Percentiles rank a stretch among this genome's conserved stretches.
Evolutionary conservation across 1,140 invertebrate species (phyloP).

Genomic region (Polyergus mexicanus): DNA sequence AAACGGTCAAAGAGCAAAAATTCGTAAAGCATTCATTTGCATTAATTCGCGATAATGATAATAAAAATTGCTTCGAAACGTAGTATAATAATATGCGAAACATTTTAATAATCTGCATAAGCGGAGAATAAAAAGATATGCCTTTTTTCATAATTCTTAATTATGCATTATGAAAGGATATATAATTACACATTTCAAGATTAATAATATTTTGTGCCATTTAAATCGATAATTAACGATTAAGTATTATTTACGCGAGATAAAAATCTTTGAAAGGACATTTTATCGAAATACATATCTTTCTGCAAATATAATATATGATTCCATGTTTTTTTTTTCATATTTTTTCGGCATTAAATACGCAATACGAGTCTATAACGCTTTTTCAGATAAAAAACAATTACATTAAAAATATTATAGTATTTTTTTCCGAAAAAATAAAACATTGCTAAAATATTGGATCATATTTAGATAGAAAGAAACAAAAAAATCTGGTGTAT

Average conservation of each 20-base stretch:
- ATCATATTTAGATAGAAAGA: background rate
- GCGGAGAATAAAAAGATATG: background rate
- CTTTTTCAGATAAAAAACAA: too few species aligned
- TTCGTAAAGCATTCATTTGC: background rate
- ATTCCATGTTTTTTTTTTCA: conserved; percentile 8
- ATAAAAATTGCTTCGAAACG: conserved; percentile 43
- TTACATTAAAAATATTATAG: background rate
- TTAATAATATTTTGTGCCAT: conserved; percentile 23
- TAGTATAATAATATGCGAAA: background rate
- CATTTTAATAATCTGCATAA: conserved; percentile 7
- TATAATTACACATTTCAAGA: conserved; percentile 17
- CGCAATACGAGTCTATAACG: too few species aligned
- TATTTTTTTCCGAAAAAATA: background rate
- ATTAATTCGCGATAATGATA: background rate
- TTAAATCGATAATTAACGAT: conserved; percentile 27
- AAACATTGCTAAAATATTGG: background rate
- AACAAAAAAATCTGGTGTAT: too few species aligned
- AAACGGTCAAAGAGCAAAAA: conserved; percentile 6
- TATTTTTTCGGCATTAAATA: background rate
- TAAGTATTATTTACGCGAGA: background rate
- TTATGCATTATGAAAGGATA: conserved; percentile 10
- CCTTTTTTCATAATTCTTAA: conserved; percentile 16
- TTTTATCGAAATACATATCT: conserved; percentile 10
- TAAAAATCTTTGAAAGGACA: background rate
- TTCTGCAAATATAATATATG: background rate